phyloP scores from a whole-genome alignment of 2,888 invertebrate species.

The Falcaria lacertinaria region DNA sequence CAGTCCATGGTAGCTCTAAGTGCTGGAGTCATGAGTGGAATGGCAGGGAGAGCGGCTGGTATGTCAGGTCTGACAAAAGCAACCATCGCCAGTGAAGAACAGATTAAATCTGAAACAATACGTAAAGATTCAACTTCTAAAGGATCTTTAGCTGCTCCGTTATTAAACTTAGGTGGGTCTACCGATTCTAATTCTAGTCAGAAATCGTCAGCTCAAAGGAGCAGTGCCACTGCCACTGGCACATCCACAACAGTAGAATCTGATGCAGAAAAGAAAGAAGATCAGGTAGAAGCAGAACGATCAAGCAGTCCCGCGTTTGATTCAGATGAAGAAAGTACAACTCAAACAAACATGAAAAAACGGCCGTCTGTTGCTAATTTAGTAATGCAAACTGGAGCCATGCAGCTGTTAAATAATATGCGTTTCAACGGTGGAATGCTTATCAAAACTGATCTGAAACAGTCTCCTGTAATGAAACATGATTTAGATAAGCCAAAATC shows the following conservation, averaged over 20 bases:
- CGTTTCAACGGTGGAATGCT: constrained; percentile 78
- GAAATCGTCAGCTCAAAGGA: constrained; percentile 80
- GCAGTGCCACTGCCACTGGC: constrained; percentile 77
- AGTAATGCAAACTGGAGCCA: constrained; percentile 82
- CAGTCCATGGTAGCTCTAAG: constrained; percentile 95
- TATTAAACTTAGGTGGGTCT: constrained; percentile 65
- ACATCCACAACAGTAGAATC: constrained; percentile 78
- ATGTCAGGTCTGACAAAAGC: constrained; percentile 91
- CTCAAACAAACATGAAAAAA: constrained; percentile 79
- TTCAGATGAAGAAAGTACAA: constrained; percentile 93
- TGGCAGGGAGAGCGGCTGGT: constrained; percentile 93
- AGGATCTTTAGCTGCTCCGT: constrained; percentile 61
- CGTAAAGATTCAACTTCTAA: constrained; percentile 63
- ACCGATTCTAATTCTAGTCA: constrained; percentile 81
- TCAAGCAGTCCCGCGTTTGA: constrained; percentile 97
- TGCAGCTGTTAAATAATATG: constrained; percentile 76
- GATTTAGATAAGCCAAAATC: constrained; percentile 60
- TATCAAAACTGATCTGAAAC: constrained; percentile 61
- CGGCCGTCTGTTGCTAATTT: constrained; percentile 84
- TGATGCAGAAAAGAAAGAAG: constrained; percentile 69
- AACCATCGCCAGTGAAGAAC: constrained; percentile 85
- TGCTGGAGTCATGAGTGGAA: constrained; percentile 93
- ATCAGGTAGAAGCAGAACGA: constrained; percentile 83
- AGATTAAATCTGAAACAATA: constrained; percentile 76
- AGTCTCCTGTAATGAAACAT: constrained; percentile 51